A percentile compares a stretch with the other conserved stretches of the same genome.
Conservation (phyloP, 2,113 vertebrate species). For the Calidris pugnax region DNA sequence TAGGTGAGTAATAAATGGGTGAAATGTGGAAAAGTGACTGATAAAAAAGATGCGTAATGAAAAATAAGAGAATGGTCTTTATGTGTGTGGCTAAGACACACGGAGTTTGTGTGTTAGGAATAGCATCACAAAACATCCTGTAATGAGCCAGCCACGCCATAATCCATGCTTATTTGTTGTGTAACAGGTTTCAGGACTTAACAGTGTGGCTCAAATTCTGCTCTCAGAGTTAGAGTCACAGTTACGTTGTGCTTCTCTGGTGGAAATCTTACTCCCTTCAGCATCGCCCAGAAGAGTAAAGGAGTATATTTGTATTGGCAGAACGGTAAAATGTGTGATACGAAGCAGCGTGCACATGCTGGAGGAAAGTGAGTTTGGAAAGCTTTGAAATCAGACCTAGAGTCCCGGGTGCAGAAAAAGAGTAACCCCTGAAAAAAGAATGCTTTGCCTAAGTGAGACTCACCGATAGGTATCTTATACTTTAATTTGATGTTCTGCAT, state of each 20-base stretch:
- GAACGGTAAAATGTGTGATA: not conserved
- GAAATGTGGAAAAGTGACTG: not conserved
- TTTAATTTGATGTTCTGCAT: not conserved
- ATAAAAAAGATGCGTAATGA: not conserved
- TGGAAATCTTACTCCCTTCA: not conserved
- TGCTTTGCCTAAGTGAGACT: not conserved
- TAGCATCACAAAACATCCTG: slow-evolving; percentile 20
- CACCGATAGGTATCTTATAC: not conserved
- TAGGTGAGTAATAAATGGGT: not conserved
- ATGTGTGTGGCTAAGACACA: not conserved
- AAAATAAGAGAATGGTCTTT: not conserved
- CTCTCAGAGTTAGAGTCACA: not conserved
- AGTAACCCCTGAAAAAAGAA: not conserved
- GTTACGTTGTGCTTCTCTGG: not conserved
- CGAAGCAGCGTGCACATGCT: not conserved
- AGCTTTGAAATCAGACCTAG: not conserved
- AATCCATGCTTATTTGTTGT: slow-evolving; percentile 81
- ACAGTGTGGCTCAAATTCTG: not conserved
- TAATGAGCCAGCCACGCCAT: slow-evolving; percentile 39
- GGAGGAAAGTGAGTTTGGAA: not conserved
- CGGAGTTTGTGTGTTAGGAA: not conserved
- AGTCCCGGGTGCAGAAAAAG: not conserved
- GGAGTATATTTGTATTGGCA: not conserved
- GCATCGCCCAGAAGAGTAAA: not conserved
- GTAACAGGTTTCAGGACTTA: slow-evolving; percentile 73